Evolutionary conservation across 1,140 invertebrate species (phyloP).

Genomic region (Plodia interpunctella): DNA sequence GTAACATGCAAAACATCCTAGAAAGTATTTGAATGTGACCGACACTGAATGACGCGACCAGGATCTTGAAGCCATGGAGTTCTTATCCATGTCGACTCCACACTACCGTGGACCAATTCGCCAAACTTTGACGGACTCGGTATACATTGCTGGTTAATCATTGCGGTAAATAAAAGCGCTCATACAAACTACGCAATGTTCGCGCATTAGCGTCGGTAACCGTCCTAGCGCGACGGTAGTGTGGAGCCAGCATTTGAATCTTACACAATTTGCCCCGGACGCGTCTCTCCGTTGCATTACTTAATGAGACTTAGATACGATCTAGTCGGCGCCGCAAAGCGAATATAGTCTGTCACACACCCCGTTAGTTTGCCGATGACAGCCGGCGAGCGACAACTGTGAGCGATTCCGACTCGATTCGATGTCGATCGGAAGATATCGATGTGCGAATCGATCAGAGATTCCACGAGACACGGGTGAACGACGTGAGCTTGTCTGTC

Average conservation of each 20-base stretch:
- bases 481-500: conserved; percentile 12
- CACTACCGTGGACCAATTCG: too few relatives aligned
- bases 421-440: conserved; percentile 30
- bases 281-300: conserved; percentile 58
- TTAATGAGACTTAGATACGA: conserved; percentile 61
- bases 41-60: neutral
- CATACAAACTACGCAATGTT: too few relatives aligned
- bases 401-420: conserved; percentile 25
- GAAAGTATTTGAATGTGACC: neutral
- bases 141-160: too few relatives aligned
- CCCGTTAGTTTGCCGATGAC: conserved; percentile 45
- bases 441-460: conserved; percentile 39
- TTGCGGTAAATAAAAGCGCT: too few relatives aligned
- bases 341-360: conserved; percentile 25
- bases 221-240: too few relatives aligned
- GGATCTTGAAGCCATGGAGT: too few relatives aligned
- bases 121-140: too few relatives aligned
- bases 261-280: conserved; percentile 57
- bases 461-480: conserved; percentile 17
- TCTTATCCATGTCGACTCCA: too few relatives aligned
- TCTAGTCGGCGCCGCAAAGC: conserved; percentile 48
- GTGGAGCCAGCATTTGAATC: neutral
- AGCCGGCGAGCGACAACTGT: conserved; percentile 46
- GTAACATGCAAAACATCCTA: neutral
- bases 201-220: too few relatives aligned